Percentiles rank a stretch among this genome's conserved stretches.
Evolutionary conservation across 2,888 invertebrate species (phyloP).

Genomic region (Hirudinaria manillensis): DNA sequence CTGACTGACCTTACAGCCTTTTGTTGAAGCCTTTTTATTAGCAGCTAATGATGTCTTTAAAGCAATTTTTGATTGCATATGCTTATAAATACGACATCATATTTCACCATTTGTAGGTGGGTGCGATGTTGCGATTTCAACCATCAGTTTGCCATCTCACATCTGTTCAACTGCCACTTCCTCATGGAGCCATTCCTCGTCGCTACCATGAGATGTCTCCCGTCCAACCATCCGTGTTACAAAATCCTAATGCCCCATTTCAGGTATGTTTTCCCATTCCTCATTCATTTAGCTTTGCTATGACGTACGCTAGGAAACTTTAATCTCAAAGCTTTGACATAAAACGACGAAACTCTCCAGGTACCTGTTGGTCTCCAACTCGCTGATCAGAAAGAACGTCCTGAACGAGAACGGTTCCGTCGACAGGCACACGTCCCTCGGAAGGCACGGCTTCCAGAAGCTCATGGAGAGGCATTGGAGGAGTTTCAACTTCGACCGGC

Average conservation of each 20-base stretch:
- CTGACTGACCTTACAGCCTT: not conserved
- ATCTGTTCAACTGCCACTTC: conserved; percentile 39
- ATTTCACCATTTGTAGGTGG: conserved; percentile 40
- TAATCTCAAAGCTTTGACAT: too few relatives aligned
- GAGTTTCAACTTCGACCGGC: conserved; percentile 36
- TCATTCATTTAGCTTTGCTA: not conserved
- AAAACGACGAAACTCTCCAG: conserved; percentile 27
- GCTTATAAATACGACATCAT: too few relatives aligned
- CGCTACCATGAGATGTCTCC: conserved; percentile 54
- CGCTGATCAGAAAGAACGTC: conserved; percentile 35
- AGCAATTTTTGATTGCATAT: not conserved
- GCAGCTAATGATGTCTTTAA: not conserved
- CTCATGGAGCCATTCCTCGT: conserved; percentile 53
- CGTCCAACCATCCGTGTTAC: conserved; percentile 56
- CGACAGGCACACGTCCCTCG: conserved; percentile 39
- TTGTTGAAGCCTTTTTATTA: not conserved
- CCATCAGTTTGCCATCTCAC: conserved; percentile 35
- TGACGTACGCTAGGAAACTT: too few relatives aligned
- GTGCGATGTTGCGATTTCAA: conserved; percentile 51
- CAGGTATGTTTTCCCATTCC: conserved; percentile 32
- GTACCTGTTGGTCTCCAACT: conserved; percentile 37
- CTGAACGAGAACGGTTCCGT: conserved; percentile 36
- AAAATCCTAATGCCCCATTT: conserved; percentile 56
- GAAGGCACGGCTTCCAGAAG: conserved; percentile 29
- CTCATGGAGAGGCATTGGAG: conserved; percentile 33